These are phyloP conservation scores for Listronotus oregonensis DNA, from an alignment of 1,140 invertebrate genomes.

Conservation along the genomic window DNA sequence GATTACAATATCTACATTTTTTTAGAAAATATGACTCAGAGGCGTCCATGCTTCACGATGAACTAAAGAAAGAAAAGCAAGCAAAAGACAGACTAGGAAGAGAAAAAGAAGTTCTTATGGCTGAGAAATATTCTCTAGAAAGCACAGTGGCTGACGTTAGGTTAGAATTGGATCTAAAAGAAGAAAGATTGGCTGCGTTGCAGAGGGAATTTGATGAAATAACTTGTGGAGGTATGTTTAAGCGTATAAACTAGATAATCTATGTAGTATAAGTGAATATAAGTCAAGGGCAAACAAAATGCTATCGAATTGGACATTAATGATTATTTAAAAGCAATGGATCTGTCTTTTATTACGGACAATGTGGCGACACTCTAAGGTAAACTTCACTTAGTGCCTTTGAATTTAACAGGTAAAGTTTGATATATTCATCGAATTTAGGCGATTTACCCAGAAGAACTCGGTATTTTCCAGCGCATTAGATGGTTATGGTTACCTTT, in stretches of 20 bases:
- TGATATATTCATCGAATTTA: no score
- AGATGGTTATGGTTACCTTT: no score
- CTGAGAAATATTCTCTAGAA: slow-evolving; percentile 85
- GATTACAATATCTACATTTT: no score
- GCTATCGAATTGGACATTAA: no score
- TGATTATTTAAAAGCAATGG: no score
- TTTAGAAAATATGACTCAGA: slow-evolving; percentile 86
- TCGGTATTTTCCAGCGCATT: no score
- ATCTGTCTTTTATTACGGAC: no score
- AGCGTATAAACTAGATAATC: background rate
- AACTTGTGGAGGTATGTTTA: slow-evolving; percentile 66
- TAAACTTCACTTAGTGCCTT: no score
- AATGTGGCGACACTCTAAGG: no score
- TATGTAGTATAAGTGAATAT: background rate
- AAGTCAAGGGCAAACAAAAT: no score
- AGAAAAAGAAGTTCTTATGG: slow-evolving; percentile 80
- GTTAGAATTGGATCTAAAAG: slow-evolving; percentile 84
- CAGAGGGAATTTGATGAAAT: slow-evolving; percentile 85
- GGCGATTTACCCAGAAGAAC: no score
- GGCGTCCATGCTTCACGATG: slow-evolving; percentile 80
- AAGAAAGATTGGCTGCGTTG: slow-evolving; percentile 78
- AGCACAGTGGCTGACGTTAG: slow-evolving; percentile 81
- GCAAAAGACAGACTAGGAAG: slow-evolving; percentile 78
- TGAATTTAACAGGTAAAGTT: no score
- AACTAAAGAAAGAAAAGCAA: slow-evolving; percentile 77